Conservation (phyloP, 2,888 invertebrate species). For the Cataglyphis livida region DNA sequence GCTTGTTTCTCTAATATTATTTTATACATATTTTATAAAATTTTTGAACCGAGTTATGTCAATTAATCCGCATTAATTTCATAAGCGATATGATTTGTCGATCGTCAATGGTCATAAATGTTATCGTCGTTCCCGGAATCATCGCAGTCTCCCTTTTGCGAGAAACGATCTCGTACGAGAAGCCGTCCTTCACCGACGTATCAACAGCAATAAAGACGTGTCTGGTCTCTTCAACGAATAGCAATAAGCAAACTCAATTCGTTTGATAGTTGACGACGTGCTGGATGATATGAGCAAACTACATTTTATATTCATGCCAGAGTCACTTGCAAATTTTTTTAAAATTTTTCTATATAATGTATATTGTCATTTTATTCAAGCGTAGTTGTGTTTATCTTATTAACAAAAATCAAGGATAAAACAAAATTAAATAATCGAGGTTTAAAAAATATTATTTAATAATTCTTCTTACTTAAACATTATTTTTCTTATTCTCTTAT, state of each 20-base stretch:
- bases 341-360: background rate
- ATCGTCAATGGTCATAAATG: slow-evolving; percentile 22
- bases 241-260: slow-evolving; percentile 18
- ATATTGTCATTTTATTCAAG: background rate
- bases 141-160: slow-evolving; percentile 15
- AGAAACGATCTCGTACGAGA: slow-evolving; percentile 25
- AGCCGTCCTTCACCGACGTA: slow-evolving; percentile 37
- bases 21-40: background rate
- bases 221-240: slow-evolving; percentile 9
- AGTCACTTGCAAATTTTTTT: background rate
- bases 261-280: background rate
- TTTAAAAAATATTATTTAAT: background rate
- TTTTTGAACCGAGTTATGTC: slow-evolving; percentile 3
- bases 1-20: background rate
- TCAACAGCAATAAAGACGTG: slow-evolving; percentile 43
- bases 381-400: background rate
- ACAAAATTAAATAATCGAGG: background rate
- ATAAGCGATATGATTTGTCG: slow-evolving; percentile 29
- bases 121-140: slow-evolving; percentile 57
- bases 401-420: too few species aligned
- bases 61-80: slow-evolving; percentile 34
- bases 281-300: background rate
- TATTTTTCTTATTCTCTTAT: background rate
- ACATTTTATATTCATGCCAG: background rate
- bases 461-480: background rate